Evolutionary conservation across 2,888 invertebrate species (phyloP), one percentile per base, ranked within the genome.

Genomic region (Sinodicranocentrus sp.): DNA sequence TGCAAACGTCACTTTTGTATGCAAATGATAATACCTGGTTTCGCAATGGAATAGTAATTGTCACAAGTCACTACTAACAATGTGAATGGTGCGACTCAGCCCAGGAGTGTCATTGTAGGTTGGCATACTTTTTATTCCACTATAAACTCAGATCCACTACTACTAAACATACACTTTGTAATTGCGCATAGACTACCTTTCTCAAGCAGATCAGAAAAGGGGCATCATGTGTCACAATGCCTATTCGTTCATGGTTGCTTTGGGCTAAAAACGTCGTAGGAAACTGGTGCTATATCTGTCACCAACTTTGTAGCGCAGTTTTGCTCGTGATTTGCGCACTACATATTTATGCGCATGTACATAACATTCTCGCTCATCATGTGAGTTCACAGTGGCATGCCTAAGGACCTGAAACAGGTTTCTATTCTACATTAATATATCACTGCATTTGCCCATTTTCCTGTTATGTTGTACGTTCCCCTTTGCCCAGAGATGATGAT

Each of bases 11-110:
- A 54, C 15, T 17, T 48, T 48, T 48, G 17, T n/a, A 33, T 59
- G 25, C 25, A 63, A 43, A 67, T 67, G 23, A 21, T 39, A 68
- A 48, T 65, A 52, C 65, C 75, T 52, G 33, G 73, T 75, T 75
- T 75, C 65, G 75, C 75, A 75, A 75, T 26, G 65, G 17, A 44
- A 63, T 57, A 26, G 25, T 44, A 61, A 75, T 75, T 73, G 73
- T 73, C 61, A 61, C 61, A 73, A 44, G 43, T 44, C 43, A 23
- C 15, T 57, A 33, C 2, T 26, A 17, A 3, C n/a, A n/a, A n/a
- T n/a, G 17, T 25, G 25, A 43, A 48, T 70, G 33, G 5, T 33
- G 33, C 33, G 33, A 33, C 33, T 33, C 33, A 33, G 33, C 33
- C 33, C 33, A 33, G 48, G 8, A 48, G 48, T 48, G 48, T 48